Evolutionary conservation across 2,797 vertebrate genomes (phyloP).

Genomic region (Anguilla anguilla): DNA sequence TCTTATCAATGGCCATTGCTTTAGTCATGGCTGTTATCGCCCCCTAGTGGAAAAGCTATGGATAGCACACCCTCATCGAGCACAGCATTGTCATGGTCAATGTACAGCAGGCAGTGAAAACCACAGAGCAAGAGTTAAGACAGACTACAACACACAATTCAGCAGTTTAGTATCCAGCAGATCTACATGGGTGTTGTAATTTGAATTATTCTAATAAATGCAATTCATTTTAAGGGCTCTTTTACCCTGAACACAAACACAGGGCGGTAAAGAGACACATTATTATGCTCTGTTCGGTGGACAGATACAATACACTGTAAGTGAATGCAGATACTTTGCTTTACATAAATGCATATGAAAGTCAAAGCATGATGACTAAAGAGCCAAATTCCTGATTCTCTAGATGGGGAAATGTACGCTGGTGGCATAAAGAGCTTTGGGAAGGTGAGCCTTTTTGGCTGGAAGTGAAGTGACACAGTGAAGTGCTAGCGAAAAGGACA

Average conservation of each 20-base stretch:
- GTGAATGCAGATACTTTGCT: not conserved
- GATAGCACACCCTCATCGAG: not conserved
- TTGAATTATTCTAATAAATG: not conserved
- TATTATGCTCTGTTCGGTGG: not conserved
- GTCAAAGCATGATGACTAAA: not conserved
- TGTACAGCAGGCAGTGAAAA: not conserved
- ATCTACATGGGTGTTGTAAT: not conserved
- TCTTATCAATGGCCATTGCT: constrained; percentile 85
- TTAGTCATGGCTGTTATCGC: constrained; percentile 83
- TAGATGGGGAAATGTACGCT: not conserved
- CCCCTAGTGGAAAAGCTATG: constrained; percentile 69
- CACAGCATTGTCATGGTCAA: not conserved
- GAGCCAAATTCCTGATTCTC: not conserved
- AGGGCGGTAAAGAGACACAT: not conserved
- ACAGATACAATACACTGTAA: not conserved
- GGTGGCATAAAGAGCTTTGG: not conserved
- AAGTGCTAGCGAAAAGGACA: not conserved
- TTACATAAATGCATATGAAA: not conserved
- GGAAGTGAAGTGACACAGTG: not conserved
- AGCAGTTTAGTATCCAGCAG: not conserved
- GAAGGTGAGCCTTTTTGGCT: not conserved
- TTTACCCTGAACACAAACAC: not conserved
- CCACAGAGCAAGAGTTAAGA: not conserved
- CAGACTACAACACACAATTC: constrained; percentile 21
- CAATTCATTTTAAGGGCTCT: not conserved